Percentiles rank a stretch among this genome's conserved stretches.
phyloP scores from a whole-genome alignment of 2,888 invertebrate species.

The Portevinia maculata region DNA sequence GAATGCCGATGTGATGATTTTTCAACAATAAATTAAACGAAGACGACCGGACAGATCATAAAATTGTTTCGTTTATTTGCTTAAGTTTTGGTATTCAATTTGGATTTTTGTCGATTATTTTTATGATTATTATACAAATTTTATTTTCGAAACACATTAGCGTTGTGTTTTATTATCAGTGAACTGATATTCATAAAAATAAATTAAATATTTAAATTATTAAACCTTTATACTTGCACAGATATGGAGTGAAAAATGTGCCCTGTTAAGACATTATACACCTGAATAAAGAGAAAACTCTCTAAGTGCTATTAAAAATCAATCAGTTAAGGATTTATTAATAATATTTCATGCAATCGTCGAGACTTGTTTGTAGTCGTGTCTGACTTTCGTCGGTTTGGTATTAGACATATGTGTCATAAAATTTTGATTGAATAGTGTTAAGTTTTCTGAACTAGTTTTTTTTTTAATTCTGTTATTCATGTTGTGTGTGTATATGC shows the following conservation, averaged over 20 bases:
- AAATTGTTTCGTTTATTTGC: slow-evolving; percentile 62
- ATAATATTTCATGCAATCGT: slow-evolving; percentile 43
- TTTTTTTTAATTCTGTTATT: slow-evolving; percentile 24
- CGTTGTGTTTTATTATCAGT: slow-evolving; percentile 48
- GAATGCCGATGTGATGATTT: neutral
- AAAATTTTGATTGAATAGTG: slow-evolving; percentile 42
- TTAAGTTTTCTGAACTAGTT: slow-evolving; percentile 30
- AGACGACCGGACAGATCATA: slow-evolving; percentile 40
- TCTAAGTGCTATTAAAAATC: slow-evolving; percentile 55
- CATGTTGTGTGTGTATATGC: slow-evolving; percentile 3
- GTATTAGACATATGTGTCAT: slow-evolving; percentile 29
- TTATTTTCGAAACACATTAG: slow-evolving; percentile 66
- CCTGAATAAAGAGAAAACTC: slow-evolving; percentile 16
- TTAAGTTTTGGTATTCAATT: slow-evolving; percentile 59
- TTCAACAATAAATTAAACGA: neutral
- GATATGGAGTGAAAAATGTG: too few species aligned
- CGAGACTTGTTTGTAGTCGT: neutral
- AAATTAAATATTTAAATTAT: slow-evolving; percentile 67
- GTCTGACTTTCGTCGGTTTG: slow-evolving; percentile 12
- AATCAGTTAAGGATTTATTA: slow-evolving; percentile 55
- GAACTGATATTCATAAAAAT: slow-evolving; percentile 60
- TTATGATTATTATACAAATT: slow-evolving; percentile 66
- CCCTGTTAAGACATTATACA: neutral
- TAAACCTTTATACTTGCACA: slow-evolving; percentile 9
- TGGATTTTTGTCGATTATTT: slow-evolving; percentile 56